Evolutionary conservation across 2,797 vertebrate genomes (phyloP).

Genomic region (Pseudotriccus pelzelni): DNA sequence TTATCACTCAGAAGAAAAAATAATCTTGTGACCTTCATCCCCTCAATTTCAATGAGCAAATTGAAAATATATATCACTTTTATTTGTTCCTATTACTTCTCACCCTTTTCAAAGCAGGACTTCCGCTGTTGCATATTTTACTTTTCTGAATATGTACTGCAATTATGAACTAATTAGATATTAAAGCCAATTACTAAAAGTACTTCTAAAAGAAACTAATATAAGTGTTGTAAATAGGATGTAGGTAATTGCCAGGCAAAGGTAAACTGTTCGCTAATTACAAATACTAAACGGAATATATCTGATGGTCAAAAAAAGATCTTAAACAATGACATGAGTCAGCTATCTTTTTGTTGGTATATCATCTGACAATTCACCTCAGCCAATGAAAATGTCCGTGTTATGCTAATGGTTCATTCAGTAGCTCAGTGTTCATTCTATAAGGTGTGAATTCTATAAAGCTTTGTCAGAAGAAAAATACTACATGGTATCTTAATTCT

Average conservation of each 20-base stretch:
- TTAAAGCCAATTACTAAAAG: constrained; percentile 22
- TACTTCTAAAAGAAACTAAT: constrained; percentile 1
- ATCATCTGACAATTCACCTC: neutral
- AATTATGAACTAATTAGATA: constrained; percentile 47
- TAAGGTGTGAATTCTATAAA: neutral
- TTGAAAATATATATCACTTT: constrained; percentile 53
- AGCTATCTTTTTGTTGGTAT: neutral
- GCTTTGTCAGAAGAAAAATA: neutral
- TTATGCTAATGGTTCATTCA: neutral
- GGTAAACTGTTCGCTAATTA: neutral
- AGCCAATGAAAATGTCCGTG: neutral
- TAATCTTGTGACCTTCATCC: constrained; percentile 3
- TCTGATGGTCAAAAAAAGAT: neutral
- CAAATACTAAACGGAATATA: neutral
- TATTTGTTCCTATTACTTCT: constrained; percentile 51
- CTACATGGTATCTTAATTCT: neutral
- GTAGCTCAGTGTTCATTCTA: neutral
- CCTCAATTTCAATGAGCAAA: constrained; percentile 51
- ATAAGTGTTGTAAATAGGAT: neutral
- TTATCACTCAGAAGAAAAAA: neutral
- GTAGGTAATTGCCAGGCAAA: neutral
- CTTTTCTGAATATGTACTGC: constrained; percentile 27
- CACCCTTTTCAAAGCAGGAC: constrained; percentile 20
- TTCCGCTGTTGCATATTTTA: constrained; percentile 24
- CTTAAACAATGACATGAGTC: neutral